A percentile compares a stretch with the other conserved stretches of the same genome.
Conservation (phyloP, 2,113 vertebrate genomes). For the Spermophilus dauricus region DNA sequence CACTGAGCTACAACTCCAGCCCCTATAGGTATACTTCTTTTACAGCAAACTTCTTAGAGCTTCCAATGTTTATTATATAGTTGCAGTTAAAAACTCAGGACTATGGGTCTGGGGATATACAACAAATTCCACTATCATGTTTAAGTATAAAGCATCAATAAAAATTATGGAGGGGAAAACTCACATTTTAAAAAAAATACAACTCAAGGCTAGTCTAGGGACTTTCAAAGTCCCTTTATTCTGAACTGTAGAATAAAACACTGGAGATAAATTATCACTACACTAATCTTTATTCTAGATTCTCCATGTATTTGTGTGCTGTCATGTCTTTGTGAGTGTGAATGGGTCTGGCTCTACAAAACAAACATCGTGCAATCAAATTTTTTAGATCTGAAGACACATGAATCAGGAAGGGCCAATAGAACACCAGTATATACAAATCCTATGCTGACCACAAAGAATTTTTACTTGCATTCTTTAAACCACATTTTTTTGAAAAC, state of each 20-base stretch:
- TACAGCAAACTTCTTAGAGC: neutral
- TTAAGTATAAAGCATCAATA: too few relatives aligned
- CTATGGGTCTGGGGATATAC: too few relatives aligned
- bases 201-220: neutral
- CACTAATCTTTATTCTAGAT: slow-evolving; percentile 16
- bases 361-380: neutral
- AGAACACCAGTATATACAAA: neutral
- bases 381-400: neutral
- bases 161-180: too few relatives aligned
- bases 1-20: too few relatives aligned
- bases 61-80: neutral
- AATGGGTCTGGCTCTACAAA: neutral
- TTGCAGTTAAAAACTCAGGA: neutral
- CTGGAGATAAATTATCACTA: neutral
- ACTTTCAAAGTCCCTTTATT: neutral
- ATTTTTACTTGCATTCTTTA: slow-evolving; percentile 49
- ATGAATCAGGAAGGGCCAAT: neutral
- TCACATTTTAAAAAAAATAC: too few relatives aligned
- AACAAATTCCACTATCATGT: too few relatives aligned
- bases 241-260: neutral
- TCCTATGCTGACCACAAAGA: neutral
- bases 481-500: slow-evolving; percentile 30
- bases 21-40: neutral
- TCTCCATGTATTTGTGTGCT: neutral
- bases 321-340: neutral